Conservation (phyloP, 2,113 vertebrate species). For the Oryzias celebensis region DNA sequence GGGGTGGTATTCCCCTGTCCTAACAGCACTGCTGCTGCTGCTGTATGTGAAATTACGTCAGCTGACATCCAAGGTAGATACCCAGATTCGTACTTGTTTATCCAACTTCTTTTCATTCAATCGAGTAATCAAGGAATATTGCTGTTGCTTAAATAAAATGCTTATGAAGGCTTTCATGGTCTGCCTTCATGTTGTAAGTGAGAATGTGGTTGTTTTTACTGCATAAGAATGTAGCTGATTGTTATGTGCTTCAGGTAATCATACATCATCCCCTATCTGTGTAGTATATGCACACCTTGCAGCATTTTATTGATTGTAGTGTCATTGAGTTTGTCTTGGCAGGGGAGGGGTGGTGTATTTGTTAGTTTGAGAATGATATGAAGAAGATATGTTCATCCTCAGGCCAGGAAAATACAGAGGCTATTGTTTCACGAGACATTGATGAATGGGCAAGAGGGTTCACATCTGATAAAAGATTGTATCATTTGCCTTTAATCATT, state of each 20-base stretch:
- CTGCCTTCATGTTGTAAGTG: slow-evolving; percentile 18
- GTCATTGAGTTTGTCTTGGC: slow-evolving; percentile 69
- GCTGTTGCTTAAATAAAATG: slow-evolving; percentile 52
- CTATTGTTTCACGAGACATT: slow-evolving; percentile 56
- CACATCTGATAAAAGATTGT: slow-evolving; percentile 26
- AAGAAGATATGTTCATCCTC: slow-evolving; percentile 67
- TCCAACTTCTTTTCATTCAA: slow-evolving; percentile 36
- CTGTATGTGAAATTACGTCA: slow-evolving; percentile 70
- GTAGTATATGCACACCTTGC: slow-evolving; percentile 46
- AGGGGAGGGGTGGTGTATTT: slow-evolving; percentile 63
- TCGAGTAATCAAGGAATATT: slow-evolving; percentile 53
- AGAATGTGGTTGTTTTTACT: slow-evolving; percentile 41
- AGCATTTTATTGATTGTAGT: slow-evolving; percentile 71
- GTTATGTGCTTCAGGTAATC: slow-evolving; percentile 67
- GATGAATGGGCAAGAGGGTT: slow-evolving; percentile 50
- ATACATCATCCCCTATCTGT: slow-evolving; percentile 61
- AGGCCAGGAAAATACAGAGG: slow-evolving; percentile 47
- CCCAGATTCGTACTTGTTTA: slow-evolving; percentile 68
- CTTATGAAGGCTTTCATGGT: slow-evolving; percentile 59
- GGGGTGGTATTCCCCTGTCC: slow-evolving; percentile 72
- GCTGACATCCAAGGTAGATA: slow-evolving; percentile 43
- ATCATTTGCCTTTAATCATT: slow-evolving; percentile 1
- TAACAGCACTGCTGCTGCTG: slow-evolving; percentile 65
- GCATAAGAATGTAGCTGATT: slow-evolving; percentile 64
- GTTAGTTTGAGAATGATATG: slow-evolving; percentile 66